A percentile compares a stretch with the other conserved stretches of the same genome.
Evolutionary conservation across 2,797 vertebrate species (phyloP).

Genomic region (Sandelia bainsii): DNA sequence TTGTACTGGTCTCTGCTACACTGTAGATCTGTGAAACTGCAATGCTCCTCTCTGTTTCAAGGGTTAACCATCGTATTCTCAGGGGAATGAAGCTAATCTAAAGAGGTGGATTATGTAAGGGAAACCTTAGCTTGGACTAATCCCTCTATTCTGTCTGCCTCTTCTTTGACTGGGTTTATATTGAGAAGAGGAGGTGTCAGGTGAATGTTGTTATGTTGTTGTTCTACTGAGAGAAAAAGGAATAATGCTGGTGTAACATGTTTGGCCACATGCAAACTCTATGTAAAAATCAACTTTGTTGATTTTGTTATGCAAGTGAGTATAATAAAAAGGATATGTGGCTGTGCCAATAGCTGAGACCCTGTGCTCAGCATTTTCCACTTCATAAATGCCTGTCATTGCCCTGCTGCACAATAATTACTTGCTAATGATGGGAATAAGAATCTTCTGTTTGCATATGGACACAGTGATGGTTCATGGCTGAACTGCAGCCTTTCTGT

Average conservation of each 20-base stretch:
- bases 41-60: slow-evolving; percentile 23
- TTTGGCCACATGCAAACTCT: neutral
- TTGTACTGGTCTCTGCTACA: no score
- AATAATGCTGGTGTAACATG: slow-evolving; percentile 10
- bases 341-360: slow-evolving; percentile 2
- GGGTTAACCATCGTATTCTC: slow-evolving; percentile 57
- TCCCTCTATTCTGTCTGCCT: slow-evolving; percentile 49
- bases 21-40: neutral
- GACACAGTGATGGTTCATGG: neutral
- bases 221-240: slow-evolving; percentile 12
- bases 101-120: slow-evolving; percentile 67
- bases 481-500: neutral
- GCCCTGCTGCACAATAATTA: slow-evolving; percentile 11
- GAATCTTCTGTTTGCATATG: neutral
- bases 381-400: slow-evolving; percentile 5
- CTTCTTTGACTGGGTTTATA: slow-evolving; percentile 46
- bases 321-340: neutral
- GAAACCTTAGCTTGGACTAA: slow-evolving; percentile 53
- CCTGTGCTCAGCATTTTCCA: slow-evolving; percentile 29
- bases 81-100: slow-evolving; percentile 60
- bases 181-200: slow-evolving; percentile 36
- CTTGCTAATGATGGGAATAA: slow-evolving; percentile 5
- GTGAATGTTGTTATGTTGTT: slow-evolving; percentile 3
- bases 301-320: neutral
- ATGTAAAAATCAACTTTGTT: neutral